Conservation (phyloP, 2,888 invertebrate genomes). For the Frankliniella intonsa region DNA sequence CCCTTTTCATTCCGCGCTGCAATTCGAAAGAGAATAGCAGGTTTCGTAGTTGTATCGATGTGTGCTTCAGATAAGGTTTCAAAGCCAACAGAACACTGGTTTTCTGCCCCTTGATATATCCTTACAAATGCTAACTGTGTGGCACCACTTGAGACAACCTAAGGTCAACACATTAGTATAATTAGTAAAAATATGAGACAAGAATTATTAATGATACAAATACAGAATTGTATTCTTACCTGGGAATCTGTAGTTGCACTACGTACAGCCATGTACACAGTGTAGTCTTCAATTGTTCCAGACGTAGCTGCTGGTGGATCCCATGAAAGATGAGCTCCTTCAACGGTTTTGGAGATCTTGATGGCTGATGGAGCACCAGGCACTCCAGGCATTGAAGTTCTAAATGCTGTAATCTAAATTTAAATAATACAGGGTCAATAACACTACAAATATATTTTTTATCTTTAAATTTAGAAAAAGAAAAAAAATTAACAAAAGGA, state of each 20-base stretch:
- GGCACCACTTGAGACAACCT: constrained; percentile 9
- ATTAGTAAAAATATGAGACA: background rate
- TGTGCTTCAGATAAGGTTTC: constrained; percentile 84
- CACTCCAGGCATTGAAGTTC: constrained; percentile 96
- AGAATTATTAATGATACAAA: background rate
- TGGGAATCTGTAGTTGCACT: constrained; percentile 34
- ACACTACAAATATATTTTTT: too few relatives aligned
- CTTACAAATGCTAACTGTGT: constrained; percentile 86
- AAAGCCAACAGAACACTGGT: constrained; percentile 87
- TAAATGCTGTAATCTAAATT: constrained; percentile 74
- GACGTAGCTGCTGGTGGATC: constrained; percentile 93
- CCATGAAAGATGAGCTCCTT: constrained; percentile 97
- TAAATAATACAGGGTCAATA: constrained; percentile 38
- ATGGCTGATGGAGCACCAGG: constrained; percentile 98
- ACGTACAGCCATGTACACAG: constrained; percentile 87
- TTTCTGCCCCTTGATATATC: constrained; percentile 90
- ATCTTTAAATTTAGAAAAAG: too few relatives aligned
- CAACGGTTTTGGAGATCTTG: constrained; percentile 91
- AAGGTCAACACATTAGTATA: background rate
- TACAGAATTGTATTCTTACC: constrained; percentile 14
- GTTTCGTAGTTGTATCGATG: constrained; percentile 83
- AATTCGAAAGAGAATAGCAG: constrained; percentile 97
- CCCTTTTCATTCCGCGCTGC: constrained; percentile 96
- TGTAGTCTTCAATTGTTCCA: constrained; percentile 91
- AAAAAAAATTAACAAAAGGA: too few relatives aligned